A percentile compares a stretch with the other conserved stretches of the same genome.
These are phyloP conservation scores for Lates japonicus DNA, from an alignment of 2,797 vertebrate genomes.

Conservation along the genomic window DNA sequence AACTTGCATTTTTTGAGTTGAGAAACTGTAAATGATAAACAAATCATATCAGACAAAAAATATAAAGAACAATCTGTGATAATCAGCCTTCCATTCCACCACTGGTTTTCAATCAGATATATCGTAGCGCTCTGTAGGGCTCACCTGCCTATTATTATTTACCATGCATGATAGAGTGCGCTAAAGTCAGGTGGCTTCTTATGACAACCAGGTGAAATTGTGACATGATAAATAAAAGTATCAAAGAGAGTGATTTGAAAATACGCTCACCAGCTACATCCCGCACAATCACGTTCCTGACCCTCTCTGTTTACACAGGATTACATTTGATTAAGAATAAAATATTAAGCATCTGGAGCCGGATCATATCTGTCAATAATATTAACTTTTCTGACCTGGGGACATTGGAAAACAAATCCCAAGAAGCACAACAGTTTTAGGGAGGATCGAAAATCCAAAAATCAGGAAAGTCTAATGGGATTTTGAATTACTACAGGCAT, in stretches of 20 bases:
- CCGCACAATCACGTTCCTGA: not conserved
- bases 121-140: slow-evolving; percentile 47
- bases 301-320: slow-evolving; percentile 1
- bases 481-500: slow-evolving; percentile 13
- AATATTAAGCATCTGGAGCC: not conserved
- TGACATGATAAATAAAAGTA: slow-evolving; percentile 37
- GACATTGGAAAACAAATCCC: slow-evolving; percentile 8
- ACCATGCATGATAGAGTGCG: slow-evolving; percentile 71
- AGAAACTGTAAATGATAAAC: slow-evolving; percentile 69
- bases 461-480: not conserved
- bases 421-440: slow-evolving; percentile 3
- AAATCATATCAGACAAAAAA: slow-evolving; percentile 59
- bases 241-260: slow-evolving; percentile 41
- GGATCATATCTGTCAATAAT: slow-evolving; percentile 2
- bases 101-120: slow-evolving; percentile 23
- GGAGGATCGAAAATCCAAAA: not conserved
- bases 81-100: slow-evolving; percentile 48
- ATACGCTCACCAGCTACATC: slow-evolving; percentile 23
- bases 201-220: slow-evolving; percentile 33
- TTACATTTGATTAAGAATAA: not conserved
- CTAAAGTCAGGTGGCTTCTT: slow-evolving; percentile 38
- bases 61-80: slow-evolving; percentile 25
- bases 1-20: slow-evolving; percentile 82
- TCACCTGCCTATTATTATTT: slow-evolving; percentile 53
- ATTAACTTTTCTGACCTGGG: not conserved